Conservation (phyloP, 2,888 invertebrate species). For the Tachina lurida region DNA sequence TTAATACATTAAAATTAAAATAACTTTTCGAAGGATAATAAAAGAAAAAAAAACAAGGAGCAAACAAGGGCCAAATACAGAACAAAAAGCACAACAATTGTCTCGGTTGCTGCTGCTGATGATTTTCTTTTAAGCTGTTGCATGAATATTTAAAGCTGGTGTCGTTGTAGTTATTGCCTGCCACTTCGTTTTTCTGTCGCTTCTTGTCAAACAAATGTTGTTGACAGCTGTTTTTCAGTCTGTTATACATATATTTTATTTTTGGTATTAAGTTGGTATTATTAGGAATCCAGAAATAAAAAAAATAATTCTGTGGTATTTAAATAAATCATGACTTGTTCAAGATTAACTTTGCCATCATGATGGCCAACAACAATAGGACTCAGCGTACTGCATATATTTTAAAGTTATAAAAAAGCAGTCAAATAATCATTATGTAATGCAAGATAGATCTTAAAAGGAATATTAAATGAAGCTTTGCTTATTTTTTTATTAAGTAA, state of each 20-base stretch:
- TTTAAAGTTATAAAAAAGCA: neutral
- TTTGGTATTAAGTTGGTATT: constrained; percentile 46
- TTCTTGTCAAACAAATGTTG: constrained; percentile 63
- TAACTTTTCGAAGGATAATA: constrained; percentile 46
- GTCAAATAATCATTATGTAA: constrained; percentile 12
- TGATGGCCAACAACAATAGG: constrained; percentile 3
- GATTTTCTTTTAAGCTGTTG: constrained; percentile 44
- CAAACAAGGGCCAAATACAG: constrained; percentile 31
- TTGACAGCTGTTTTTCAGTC: constrained; percentile 56
- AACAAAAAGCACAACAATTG: constrained; percentile 38
- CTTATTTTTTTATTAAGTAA: neutral
- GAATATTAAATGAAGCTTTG: neutral
- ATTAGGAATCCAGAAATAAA: constrained; percentile 23
- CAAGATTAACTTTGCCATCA: constrained; percentile 41
- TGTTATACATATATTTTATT: constrained; percentile 21
- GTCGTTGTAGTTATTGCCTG: constrained; percentile 12
- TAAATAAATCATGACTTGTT: constrained; percentile 61
- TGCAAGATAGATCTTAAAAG: neutral
- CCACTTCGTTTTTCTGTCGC: neutral
- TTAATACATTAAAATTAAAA: constrained; percentile 67
- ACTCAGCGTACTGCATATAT: neutral
- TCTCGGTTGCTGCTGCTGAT: constrained; percentile 15
- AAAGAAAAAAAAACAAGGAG: neutral
- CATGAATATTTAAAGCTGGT: constrained; percentile 61
- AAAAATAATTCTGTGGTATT: constrained; percentile 57